Evolutionary conservation across 2,797 vertebrate species (phyloP).

Genomic region (Sparidentex hasta): DNA sequence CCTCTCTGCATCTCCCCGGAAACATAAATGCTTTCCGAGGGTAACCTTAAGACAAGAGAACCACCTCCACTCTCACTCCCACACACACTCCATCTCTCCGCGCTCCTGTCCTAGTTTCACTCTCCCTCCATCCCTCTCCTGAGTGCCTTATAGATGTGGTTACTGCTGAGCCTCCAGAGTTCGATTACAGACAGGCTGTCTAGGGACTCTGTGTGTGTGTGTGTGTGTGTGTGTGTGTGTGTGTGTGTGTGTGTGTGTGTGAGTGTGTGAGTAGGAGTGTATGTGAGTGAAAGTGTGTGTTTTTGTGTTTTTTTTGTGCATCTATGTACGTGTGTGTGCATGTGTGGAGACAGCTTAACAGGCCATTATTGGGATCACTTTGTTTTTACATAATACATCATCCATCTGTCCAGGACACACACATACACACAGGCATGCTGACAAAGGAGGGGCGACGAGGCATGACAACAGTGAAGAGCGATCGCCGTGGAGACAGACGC

Average conservation of each 20-base stretch:
- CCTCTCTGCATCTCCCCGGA: conserved; percentile 70
- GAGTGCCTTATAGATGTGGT: conserved; percentile 74
- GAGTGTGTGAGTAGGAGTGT: conserved; percentile 7
- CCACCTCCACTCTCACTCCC: conserved; percentile 79
- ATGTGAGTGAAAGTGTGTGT: conserved; percentile 19
- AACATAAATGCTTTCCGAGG: conserved; percentile 79
- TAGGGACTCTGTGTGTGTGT: conserved; percentile 52
- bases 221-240: conserved; percentile 9
- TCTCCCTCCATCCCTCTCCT: conserved; percentile 69
- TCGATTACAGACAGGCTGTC: conserved; percentile 75
- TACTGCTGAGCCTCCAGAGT: conserved; percentile 75
- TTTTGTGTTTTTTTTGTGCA: not conserved
- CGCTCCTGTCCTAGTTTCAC: conserved; percentile 70
- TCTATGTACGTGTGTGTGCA: conserved; percentile 1
- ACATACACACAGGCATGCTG: conserved; percentile 37
- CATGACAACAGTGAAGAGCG: conserved; percentile 57
- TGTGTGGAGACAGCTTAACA: conserved; percentile 73
- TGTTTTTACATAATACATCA: conserved; percentile 87
- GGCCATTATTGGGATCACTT: conserved; percentile 84
- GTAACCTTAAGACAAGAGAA: conserved; percentile 83
- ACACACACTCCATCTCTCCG: conserved; percentile 62
- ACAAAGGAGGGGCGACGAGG: conserved; percentile 46
- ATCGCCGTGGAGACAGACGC: conserved; percentile 65
- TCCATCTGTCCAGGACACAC: conserved; percentile 82
- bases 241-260: conserved; percentile 19